Percentiles rank a stretch among this genome's conserved stretches.
Conservation (phyloP, 1,140 invertebrate species). For the Calosoma granatense region DNA sequence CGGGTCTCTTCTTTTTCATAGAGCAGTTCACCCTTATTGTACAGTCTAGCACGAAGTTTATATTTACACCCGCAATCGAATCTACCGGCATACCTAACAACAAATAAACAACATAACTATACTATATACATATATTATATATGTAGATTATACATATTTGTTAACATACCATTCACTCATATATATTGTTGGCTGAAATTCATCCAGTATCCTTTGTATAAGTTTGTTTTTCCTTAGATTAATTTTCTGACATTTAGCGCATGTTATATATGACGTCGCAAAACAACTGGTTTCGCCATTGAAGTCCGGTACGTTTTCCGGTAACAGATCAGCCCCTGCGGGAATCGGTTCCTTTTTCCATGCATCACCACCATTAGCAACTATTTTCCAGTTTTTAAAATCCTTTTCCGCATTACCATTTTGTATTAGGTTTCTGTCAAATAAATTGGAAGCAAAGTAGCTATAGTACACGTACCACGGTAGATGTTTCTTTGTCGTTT, state of each 20-base stretch:
- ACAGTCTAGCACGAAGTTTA: slow-evolving; percentile 19
- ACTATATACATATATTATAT: too few relatives aligned
- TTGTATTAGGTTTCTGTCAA: slow-evolving; percentile 30
- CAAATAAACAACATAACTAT: too few relatives aligned
- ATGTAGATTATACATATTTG: too few relatives aligned
- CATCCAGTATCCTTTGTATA: slow-evolving; percentile 25
- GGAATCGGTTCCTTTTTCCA: slow-evolving; percentile 31
- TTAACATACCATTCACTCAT: slow-evolving; percentile 31
- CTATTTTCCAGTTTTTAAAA: slow-evolving; percentile 31
- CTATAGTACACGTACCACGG: slow-evolving; percentile 31
- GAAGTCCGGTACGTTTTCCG: slow-evolving; percentile 23
- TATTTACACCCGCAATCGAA: slow-evolving; percentile 33
- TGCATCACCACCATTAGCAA: slow-evolving; percentile 27
- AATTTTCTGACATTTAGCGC: slow-evolving; percentile 29
- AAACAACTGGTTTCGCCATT: slow-evolving; percentile 28
- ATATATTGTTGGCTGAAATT: slow-evolving; percentile 29
- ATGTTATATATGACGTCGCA: slow-evolving; percentile 30
- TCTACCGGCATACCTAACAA: slow-evolving; percentile 25
- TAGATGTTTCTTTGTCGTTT: slow-evolving; percentile 20
- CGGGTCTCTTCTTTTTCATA: slow-evolving; percentile 1
- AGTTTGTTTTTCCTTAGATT: slow-evolving; percentile 21
- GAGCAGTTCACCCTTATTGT: slow-evolving; percentile 10
- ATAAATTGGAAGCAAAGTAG: slow-evolving; percentile 24
- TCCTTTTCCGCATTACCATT: slow-evolving; percentile 31
- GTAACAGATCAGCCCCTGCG: slow-evolving; percentile 21